Percentiles rank a stretch among this genome's conserved stretches.
Evolutionary conservation across 1,140 invertebrate genomes (phyloP).

Genomic region (Delia radicum): DNA sequence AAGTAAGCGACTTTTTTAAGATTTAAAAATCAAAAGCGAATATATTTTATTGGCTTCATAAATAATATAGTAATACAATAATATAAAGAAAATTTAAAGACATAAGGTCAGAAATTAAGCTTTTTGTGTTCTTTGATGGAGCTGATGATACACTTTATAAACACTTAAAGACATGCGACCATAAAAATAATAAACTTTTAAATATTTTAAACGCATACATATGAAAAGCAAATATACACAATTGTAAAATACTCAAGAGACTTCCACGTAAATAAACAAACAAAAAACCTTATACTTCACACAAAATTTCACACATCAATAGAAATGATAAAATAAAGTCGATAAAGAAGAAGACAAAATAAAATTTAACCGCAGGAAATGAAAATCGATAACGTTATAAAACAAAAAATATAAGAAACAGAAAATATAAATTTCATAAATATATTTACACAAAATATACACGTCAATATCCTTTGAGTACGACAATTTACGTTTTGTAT

Average conservation of each 20-base stretch:
- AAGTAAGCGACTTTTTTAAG: too few relatives aligned
- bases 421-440: constrained; percentile 6
- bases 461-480: background rate
- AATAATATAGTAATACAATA: too few relatives aligned
- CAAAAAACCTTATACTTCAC: constrained; percentile 8
- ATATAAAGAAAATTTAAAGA: too few relatives aligned
- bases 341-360: background rate
- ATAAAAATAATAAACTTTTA: constrained; percentile 11
- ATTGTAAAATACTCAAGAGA: background rate
- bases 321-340: background rate
- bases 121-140: too few relatives aligned
- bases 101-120: too few relatives aligned
- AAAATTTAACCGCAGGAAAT: constrained; percentile 13
- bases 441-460: constrained; percentile 1
- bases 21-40: too few relatives aligned
- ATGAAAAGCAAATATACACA: background rate
- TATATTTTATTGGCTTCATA: too few relatives aligned
- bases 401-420: background rate
- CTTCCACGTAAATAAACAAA: background rate
- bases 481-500: background rate
- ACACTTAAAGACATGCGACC: background rate
- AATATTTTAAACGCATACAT: constrained; percentile 3
- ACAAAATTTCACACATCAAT: constrained; percentile 16
- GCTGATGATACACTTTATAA: too few relatives aligned
- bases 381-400: constrained; percentile 15